These are phyloP conservation scores for Tiaroga cobitis DNA, from an alignment of 2,797 vertebrate species.

Conservation along the genomic window DNA sequence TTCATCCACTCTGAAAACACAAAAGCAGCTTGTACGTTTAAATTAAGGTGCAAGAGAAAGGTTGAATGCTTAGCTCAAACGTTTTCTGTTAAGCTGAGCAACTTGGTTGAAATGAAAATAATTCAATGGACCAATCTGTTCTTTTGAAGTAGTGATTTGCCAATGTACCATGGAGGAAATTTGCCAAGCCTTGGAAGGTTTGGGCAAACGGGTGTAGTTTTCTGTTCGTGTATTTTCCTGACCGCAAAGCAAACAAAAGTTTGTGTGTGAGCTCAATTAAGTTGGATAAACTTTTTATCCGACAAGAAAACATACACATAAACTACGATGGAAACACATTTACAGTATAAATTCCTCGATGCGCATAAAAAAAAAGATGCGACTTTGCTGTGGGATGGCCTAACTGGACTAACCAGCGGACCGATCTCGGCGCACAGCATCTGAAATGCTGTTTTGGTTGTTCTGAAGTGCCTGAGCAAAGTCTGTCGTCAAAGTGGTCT, in stretches of 20 bases:
- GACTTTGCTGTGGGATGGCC: too few relatives aligned
- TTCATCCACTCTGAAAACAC: constrained; percentile 46
- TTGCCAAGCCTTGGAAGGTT: background rate
- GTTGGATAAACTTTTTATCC: too few relatives aligned
- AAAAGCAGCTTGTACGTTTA: constrained; percentile 38
- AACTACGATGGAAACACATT: too few relatives aligned
- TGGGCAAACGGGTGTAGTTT: constrained; percentile 20
- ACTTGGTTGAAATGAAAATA: constrained; percentile 11
- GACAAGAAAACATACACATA: too few relatives aligned
- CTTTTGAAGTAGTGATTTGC: constrained; percentile 23
- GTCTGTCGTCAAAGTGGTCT: too few relatives aligned
- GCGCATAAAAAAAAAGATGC: too few relatives aligned
- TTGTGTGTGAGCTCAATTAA: background rate
- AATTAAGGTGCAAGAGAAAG: background rate
- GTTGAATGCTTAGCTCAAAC: constrained; percentile 3
- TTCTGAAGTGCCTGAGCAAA: too few relatives aligned
- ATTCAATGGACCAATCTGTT: constrained; percentile 18
- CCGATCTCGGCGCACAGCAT: too few relatives aligned
- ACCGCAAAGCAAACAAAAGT: constrained; percentile 8
- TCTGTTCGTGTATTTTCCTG: background rate
- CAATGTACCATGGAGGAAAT: background rate
- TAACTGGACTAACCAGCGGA: too few relatives aligned
- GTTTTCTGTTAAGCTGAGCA: background rate
- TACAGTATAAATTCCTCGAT: too few relatives aligned
- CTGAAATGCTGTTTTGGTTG: too few relatives aligned